These are phyloP conservation scores for Galagoides demidoff DNA, from an alignment of 2,797 vertebrate genomes.

Conservation along the genomic window DNA sequence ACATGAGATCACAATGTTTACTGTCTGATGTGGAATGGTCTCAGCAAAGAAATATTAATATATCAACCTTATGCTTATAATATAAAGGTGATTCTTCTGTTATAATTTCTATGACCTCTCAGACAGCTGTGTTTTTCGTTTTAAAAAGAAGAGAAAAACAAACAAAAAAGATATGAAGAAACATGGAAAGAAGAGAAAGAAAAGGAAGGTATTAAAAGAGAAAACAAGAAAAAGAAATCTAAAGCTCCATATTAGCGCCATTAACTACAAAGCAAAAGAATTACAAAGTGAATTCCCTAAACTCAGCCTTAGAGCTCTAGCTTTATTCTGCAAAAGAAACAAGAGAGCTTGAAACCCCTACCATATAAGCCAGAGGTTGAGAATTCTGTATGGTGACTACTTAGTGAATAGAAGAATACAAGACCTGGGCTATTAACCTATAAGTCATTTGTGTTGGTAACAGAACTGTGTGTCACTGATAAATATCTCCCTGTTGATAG, in stretches of 20 bases:
- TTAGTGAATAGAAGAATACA: background rate
- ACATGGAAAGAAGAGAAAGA: background rate
- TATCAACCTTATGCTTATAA: background rate
- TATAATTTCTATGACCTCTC: background rate
- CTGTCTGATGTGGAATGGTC: background rate
- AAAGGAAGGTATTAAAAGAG: background rate
- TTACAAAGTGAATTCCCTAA: background rate
- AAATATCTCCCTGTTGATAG: background rate
- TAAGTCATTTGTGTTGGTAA: background rate
- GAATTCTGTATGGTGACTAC: background rate
- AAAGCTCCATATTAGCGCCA: background rate
- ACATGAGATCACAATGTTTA: background rate
- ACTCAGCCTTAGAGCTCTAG: background rate
- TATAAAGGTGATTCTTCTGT: background rate
- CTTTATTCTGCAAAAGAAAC: background rate
- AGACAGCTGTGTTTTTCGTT: background rate
- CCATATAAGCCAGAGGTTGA: background rate
- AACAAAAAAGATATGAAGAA: background rate
- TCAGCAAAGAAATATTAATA: conserved; percentile 6
- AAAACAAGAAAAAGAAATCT: background rate
- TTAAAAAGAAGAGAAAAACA: background rate
- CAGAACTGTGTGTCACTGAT: background rate
- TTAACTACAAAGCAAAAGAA: background rate
- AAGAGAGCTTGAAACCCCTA: background rate
- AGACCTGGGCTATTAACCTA: background rate